Evolutionary conservation across 2,797 vertebrate species (phyloP).

Genomic region (Channa striata): DNA sequence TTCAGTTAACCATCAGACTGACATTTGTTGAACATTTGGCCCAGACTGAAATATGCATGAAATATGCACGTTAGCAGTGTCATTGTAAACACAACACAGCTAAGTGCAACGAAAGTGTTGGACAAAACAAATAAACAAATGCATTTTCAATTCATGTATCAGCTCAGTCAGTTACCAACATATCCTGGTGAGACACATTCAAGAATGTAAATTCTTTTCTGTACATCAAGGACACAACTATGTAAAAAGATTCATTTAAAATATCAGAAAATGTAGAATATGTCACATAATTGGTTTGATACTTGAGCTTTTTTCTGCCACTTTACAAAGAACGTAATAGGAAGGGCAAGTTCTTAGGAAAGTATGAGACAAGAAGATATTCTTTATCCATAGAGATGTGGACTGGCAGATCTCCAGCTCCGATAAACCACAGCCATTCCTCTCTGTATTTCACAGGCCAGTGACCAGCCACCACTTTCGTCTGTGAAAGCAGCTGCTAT

Average conservation of each 20-base stretch:
- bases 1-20: background rate
- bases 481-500: slow-evolving; percentile 60
- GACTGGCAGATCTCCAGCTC: slow-evolving; percentile 9
- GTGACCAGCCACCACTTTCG: slow-evolving; percentile 57
- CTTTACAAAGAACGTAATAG: slow-evolving; percentile 15
- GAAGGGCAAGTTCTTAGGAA: slow-evolving; percentile 5
- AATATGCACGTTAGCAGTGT: too few relatives aligned
- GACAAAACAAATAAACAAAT: too few relatives aligned
- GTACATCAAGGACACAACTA: slow-evolving; percentile 2
- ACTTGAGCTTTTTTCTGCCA: background rate
- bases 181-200: background rate
- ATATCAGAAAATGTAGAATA: background rate
- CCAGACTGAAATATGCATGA: too few relatives aligned
- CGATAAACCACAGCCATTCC: slow-evolving; percentile 24
- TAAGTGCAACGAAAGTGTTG: too few relatives aligned
- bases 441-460: slow-evolving; percentile 66
- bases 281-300: background rate
- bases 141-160: too few relatives aligned
- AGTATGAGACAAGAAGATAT: slow-evolving; percentile 22
- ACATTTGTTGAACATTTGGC: too few relatives aligned
- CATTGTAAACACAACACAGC: too few relatives aligned
- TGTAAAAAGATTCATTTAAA: background rate
- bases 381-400: slow-evolving; percentile 30
- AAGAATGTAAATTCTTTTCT: background rate
- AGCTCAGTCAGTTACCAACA: background rate